phyloP scores from a whole-genome alignment of 2,888 invertebrate species.

The Nephrotoma flavescens region DNA sequence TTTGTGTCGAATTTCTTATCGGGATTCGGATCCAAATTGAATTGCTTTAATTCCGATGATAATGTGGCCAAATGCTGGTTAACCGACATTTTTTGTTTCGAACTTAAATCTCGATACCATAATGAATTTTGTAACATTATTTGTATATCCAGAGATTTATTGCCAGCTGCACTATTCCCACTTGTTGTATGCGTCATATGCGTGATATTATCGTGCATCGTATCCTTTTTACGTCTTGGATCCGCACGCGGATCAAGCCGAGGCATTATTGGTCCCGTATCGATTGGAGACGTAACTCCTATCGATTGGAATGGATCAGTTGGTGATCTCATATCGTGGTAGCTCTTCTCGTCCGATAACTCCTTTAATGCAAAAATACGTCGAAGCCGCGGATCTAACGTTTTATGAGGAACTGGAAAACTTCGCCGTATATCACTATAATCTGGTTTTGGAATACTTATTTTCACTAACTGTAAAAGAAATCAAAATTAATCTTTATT shows the following conservation, averaged over 20 bases:
- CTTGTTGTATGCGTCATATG: neutral
- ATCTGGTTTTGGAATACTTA: constrained; percentile 58
- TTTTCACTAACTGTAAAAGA: constrained; percentile 21
- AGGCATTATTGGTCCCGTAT: constrained; percentile 8
- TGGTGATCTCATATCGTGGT: constrained; percentile 27
- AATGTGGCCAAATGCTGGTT: constrained; percentile 51
- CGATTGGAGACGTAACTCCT: neutral
- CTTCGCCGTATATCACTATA: constrained; percentile 59
- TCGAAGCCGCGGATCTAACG: constrained; percentile 57
- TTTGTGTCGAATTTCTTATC: constrained; percentile 40
- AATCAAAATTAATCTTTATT: neutral
- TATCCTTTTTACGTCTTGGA: constrained; percentile 22
- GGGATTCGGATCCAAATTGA: constrained; percentile 40
- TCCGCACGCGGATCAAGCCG: constrained; percentile 24
- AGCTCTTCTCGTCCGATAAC: constrained; percentile 38
- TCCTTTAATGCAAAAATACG: constrained; percentile 51
- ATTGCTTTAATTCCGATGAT: constrained; percentile 43
- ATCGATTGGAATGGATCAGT: constrained; percentile 15
- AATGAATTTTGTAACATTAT: constrained; percentile 48
- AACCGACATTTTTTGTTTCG: constrained; percentile 54
- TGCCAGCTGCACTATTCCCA: neutral
- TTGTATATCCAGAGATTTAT: constrained; percentile 32
- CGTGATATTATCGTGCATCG: neutral
- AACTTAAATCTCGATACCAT: constrained; percentile 56
- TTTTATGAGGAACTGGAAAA: constrained; percentile 49